A percentile compares a stretch with the other conserved stretches of the same genome.
These are phyloP conservation scores for Cephus spinipes DNA, from an alignment of 2,888 invertebrate genomes.

Conservation along the genomic window DNA sequence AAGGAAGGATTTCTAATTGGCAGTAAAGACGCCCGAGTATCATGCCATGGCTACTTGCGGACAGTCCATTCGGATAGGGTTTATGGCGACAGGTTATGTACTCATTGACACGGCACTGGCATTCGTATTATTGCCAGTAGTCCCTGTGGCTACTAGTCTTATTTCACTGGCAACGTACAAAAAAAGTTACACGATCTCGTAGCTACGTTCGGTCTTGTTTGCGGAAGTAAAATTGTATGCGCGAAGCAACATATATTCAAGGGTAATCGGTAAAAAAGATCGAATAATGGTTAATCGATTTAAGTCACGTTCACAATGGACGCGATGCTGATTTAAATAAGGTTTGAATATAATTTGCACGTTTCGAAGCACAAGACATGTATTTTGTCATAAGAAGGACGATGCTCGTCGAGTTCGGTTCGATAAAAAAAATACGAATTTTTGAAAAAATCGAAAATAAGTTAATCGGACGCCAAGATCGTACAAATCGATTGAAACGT, in stretches of 20 bases:
- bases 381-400: neutral
- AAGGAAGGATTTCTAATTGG: constrained; percentile 7
- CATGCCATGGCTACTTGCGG: neutral
- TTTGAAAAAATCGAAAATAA: too few species aligned
- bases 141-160: too few species aligned
- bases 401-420: neutral
- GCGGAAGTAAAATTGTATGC: too few species aligned
- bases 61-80: neutral
- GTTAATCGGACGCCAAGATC: too few species aligned
- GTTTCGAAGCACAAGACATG: too few species aligned
- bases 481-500: too few species aligned
- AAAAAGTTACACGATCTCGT: too few species aligned
- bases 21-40: neutral
- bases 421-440: neutral
- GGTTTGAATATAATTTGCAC: too few species aligned
- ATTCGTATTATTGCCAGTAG: neutral
- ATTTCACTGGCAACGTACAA: too few species aligned
- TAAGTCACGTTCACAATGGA: neutral
- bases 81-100: constrained; percentile 7
- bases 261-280: neutral
- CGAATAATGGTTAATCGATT: neutral
- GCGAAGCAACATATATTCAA: neutral
- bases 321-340: too few species aligned
- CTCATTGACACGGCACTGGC: neutral
- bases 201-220: too few species aligned